Base-by-base conservation (phyloP, 92 coral and sea anemone genomes). In the Ricordea florida region DNA sequence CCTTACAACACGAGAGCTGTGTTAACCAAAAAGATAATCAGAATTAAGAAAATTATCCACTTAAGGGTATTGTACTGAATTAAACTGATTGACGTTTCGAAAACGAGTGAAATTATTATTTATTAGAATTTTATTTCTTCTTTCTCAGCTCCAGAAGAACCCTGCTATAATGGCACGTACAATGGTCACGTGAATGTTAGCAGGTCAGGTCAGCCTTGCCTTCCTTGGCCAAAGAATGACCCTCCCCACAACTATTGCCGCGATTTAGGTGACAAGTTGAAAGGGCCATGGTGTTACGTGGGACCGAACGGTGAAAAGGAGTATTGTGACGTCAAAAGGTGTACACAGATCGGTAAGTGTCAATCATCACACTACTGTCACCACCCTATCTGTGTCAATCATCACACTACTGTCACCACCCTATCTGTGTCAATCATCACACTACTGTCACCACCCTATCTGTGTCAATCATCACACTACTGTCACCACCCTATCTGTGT, bases 261-360 rank as follows among this genome's bases (percentile, higher is more conserved):
- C 21, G 92, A 94, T 55, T 90, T 86, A 2, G 73, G 64, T 5
- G 80, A 77, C 10, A 35, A 41, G 7, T 36, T 57, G 2, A 56
- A 62, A 6, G 67, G 91, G 5, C 98, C 98, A 5, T 94, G 97
- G 97, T 94, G 98, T 36, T 86, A 66, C 51, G 90, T 85, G 37
- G 89, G 69, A 51, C 29, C 38, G 27, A 35, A 37, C 1, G 13
- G 76, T 27, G 67, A 62, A 37, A 58, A 22, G 55, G 97, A 94
- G 64, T 56, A 62, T 20, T 94, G 98, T 75, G 82, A 37, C 28
- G 28, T 94, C 16, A 83, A 83, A n/a, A 83, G 80, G 45, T 94
- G 98, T 41, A 62, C 62, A n/a, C 66, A 27, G 5, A 25, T 24
- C 9, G 63, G 90, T 83, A 48, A 25, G 79, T 80, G 48, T 8